Base-by-base conservation (phyloP, 2,113 vertebrate genomes). In the Nasalis larvatus region DNA sequence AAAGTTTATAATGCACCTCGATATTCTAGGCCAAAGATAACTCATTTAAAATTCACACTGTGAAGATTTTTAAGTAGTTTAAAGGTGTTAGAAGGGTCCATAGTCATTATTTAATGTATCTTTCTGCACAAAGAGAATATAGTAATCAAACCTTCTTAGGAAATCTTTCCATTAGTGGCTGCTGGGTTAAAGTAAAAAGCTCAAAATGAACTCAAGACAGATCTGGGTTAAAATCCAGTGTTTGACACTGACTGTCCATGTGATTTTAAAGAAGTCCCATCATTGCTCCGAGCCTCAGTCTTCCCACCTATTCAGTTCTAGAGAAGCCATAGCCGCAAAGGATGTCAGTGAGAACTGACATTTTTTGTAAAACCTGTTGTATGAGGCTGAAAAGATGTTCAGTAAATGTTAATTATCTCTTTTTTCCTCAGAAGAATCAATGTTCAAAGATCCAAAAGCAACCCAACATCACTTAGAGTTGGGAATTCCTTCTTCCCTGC, bases 21-120 rank as follows among this genome's bases (percentile, higher is more conserved):
- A 21, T 88, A 68, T 76, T 91, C 42, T 52, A 74, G 37, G n/a
- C 52, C 77, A 93, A 82, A 88, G 37, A 6, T 42, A 78, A 86
- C 14, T 76, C 35, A 25, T 63, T 86, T 89, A n/a, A 78, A 95
- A 60, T 49, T 60, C 49, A 86, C 21, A 63, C 27, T 52, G n/a
- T 45, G 74, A 86, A 71, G 35, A 76, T 47, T 63, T 81, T 56
- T 52, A 71, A 88, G 52, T 82, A 52, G n/a, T 84, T 83, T 52
- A 77, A 89, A 89, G 42, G 68, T 92, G 14, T 56, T 83, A 54
- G 3, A 63, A 73, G 35, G 6, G 14, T 25, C 32, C 18, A 47
- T 3, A 25, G 77, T 40, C 10, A 6, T 83, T 52, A 42, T 5
- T 6, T 74, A 83, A 80, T 6, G 4, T 32, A 77, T 83, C 71